Evolutionary conservation across 2,797 vertebrate species (phyloP), one percentile per base, ranked within the genome.

Genomic region (Myotis daubentonii): DNA sequence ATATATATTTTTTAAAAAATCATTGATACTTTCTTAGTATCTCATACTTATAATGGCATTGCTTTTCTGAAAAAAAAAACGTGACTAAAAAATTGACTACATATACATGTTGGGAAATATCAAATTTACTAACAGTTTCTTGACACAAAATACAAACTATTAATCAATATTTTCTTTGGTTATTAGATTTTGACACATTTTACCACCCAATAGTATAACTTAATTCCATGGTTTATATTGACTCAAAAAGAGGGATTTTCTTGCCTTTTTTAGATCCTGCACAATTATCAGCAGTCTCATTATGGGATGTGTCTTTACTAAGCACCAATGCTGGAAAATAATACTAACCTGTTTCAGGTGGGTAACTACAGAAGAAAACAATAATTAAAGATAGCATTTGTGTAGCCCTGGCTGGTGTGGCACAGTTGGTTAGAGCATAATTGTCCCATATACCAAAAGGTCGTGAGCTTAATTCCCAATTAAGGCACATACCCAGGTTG

Each of bases 111-210:
- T 94, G 71, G 70, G 0, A 91, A 83, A 36, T 47, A 28, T 25
- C 30, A 72, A 3, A 1, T 23, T 65, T 95, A 51, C 49, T 89
- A 84, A 92, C 2, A 23, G 94, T 95, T 97, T 12, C 74, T 91
- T 75, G 51, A 88, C 15, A 87, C 0, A 82, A 81, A 28, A 1
- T 76, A 1, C 60, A 62, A 30, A 62, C 28, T 30, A 62, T 53
- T 41, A 68, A 47, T 86, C 38, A 86, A 33, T 95, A 78, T 8
- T 91, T 17, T 55, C 6, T 71, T 76, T 94, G 53, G 2, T 10
- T 88, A 82, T 1, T 23, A 87, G 1, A 57, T 82, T 85, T 65
- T 2, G 60, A 33, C 5, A 80, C 60, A 74, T 88, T 93, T 78
- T 12, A 13, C 3, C 15, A 65, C 3, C 3, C 3, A 76, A 25